Conservation (phyloP, 2,113 vertebrate species). For the Amblyopsis rosae region DNA sequence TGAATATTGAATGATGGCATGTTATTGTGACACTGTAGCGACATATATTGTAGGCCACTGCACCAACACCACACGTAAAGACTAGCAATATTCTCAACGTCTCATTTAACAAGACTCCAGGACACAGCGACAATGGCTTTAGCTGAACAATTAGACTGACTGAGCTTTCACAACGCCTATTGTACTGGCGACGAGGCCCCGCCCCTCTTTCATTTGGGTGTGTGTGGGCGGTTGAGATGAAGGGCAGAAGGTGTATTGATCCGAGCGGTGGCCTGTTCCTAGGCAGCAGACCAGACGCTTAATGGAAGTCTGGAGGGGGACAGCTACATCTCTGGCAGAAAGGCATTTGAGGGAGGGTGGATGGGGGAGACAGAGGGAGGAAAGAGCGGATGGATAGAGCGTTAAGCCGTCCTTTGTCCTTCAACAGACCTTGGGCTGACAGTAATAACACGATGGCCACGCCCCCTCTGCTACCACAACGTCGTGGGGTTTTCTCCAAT, state of each 20-base stretch:
- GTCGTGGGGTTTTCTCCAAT: conserved; percentile 7
- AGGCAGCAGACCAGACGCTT: conserved; percentile 20
- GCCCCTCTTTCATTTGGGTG: no score
- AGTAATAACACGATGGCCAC: conserved; percentile 49
- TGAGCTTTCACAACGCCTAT: conserved; percentile 6
- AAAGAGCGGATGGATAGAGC: conserved; percentile 22
- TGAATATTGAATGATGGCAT: no score
- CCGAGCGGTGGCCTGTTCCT: no score
- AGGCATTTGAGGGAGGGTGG: conserved; percentile 42
- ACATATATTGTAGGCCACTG: no score
- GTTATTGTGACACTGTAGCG: no score
- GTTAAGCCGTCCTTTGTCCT: conserved; percentile 56
- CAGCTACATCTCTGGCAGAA: conserved; percentile 30
- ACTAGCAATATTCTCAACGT: no score
- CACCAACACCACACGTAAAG: no score
- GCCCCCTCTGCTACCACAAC: conserved; percentile 19
- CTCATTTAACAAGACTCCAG: no score
- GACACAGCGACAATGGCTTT: conserved; percentile 14
- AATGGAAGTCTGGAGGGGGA: conserved; percentile 51
- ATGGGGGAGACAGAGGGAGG: conserved; percentile 5
- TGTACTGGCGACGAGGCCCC: not conserved
- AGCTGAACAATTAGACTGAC: conserved; percentile 32
- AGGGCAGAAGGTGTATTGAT: no score
- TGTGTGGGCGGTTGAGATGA: no score
- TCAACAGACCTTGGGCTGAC: conserved; percentile 59